phyloP scores from a whole-genome alignment of 2,797 vertebrate genomes.

The Dendrocincla tyrannina region DNA sequence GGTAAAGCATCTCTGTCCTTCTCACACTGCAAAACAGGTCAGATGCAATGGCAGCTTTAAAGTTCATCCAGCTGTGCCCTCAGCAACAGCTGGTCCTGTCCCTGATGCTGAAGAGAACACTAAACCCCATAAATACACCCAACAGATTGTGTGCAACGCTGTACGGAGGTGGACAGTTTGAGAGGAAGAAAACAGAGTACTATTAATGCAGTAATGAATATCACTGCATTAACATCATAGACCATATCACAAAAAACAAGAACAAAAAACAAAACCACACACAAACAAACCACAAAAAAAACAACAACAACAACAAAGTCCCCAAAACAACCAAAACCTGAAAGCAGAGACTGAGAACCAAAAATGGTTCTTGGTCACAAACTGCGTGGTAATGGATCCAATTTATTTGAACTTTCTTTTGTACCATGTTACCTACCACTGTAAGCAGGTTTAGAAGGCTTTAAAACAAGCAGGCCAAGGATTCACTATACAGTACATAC shows the following conservation, averaged over 20 bases:
- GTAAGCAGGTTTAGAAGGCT: background rate
- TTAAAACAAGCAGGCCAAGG: background rate
- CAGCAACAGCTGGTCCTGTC: background rate
- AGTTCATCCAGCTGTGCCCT: background rate
- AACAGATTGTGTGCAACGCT: background rate
- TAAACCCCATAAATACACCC: background rate
- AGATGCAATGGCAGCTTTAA: background rate
- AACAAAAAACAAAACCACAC: background rate
- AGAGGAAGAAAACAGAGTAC: background rate
- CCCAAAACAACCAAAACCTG: background rate
- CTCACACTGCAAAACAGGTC: background rate
- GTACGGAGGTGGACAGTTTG: background rate
- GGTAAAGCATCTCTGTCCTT: background rate
- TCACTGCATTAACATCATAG: background rate
- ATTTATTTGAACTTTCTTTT: background rate
- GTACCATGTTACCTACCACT: background rate
- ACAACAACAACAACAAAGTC: too few relatives aligned
- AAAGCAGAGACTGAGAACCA: background rate
- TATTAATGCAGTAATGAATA: background rate
- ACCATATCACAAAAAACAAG: background rate
- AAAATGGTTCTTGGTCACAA: background rate
- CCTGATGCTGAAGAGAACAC: background rate
- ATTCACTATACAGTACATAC: background rate
- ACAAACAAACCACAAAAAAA: background rate
- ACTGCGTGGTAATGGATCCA: background rate